These are phyloP conservation scores for Scaptomyza polygonia DNA, from an alignment of 2,888 invertebrate genomes.

Conservation along the genomic window DNA sequence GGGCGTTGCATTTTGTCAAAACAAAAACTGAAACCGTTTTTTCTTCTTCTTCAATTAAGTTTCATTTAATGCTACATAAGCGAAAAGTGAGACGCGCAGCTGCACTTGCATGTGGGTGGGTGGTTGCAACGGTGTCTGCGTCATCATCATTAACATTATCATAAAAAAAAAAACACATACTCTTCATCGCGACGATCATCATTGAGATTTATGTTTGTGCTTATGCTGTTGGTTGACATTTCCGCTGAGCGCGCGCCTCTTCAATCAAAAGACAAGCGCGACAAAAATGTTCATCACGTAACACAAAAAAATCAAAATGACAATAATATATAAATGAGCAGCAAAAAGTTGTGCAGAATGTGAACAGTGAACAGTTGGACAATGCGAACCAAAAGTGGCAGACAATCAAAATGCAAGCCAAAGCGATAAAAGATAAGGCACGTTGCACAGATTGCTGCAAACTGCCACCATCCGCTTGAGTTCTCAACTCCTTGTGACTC, in stretches of 20 bases:
- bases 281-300: conserved; percentile 64
- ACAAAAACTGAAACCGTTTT: conserved; percentile 2
- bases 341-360: conserved; percentile 23
- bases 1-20: conserved; percentile 69
- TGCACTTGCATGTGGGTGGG: conserved; percentile 50
- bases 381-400: conserved; percentile 66
- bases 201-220: conserved; percentile 77
- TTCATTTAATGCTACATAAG: conserved; percentile 21
- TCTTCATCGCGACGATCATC: conserved; percentile 37
- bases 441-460: conserved; percentile 62
- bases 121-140: conserved; percentile 29
- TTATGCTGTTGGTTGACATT: conserved; percentile 75
- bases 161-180: conserved; percentile 17
- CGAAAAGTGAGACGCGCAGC: conserved; percentile 57
- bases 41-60: neutral
- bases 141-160: conserved; percentile 48
- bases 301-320: conserved; percentile 34
- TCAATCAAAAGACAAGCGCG: conserved; percentile 69
- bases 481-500: neutral
- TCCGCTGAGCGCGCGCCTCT: conserved; percentile 67
- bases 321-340: conserved; percentile 13
- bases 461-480: neutral
- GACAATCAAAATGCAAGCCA: conserved; percentile 72
- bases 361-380: conserved; percentile 36
- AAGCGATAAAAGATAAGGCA: conserved; percentile 77